Evolutionary conservation across 1,140 invertebrate genomes (phyloP), one percentile per base, ranked within the genome.

Genomic region (Chelonus insularis): DNA sequence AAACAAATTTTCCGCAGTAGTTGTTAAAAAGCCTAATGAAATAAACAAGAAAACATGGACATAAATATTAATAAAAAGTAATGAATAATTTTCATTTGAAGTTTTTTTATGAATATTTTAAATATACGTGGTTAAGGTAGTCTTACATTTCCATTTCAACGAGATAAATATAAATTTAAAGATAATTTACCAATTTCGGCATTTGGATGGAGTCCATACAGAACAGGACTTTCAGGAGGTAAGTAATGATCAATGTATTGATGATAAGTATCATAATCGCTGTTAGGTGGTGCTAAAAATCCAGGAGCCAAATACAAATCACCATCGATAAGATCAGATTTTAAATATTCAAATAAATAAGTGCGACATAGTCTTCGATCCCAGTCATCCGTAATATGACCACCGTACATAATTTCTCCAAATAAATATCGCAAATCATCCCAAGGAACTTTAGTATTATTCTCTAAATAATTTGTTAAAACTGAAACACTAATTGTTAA

Each of bases 331-430:
- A 96, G 83, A 68, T 94, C 91, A 0, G 91, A 85, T 67, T 91
- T 87, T 84, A 97, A 88, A 75, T 92, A 96, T 69, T 95, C 94
- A 60, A 92, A 85, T 6, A 97, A 82, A 83, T 96, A 97, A 5
- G 92, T 94, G 41, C 86, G 84, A 73, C 95, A 97, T 0, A 97
- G 82, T 12, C 91, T 80, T 57, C 95, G 82, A 79, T 98, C 95
- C 94, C 95, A 97, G 74, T 97, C 94, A 75, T 97, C 95, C 0
- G 95, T 97, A 68, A 97, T 97, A 74, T 97, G 95, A 0, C 95
- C 95, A 8, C 95, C 95, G 71, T 97, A 97, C 95, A 97, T 97
- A 61, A 97, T 97, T 81, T 97, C 95, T 0, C 95, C 95, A 77
- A 97, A 96, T 1, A 97, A 82, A 76, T 97, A 97, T 4, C 94